A percentile compares a stretch with the other conserved stretches of the same genome.
phyloP scores from a whole-genome alignment of 2,888 invertebrate genomes.

The Stenodema calcarata region DNA sequence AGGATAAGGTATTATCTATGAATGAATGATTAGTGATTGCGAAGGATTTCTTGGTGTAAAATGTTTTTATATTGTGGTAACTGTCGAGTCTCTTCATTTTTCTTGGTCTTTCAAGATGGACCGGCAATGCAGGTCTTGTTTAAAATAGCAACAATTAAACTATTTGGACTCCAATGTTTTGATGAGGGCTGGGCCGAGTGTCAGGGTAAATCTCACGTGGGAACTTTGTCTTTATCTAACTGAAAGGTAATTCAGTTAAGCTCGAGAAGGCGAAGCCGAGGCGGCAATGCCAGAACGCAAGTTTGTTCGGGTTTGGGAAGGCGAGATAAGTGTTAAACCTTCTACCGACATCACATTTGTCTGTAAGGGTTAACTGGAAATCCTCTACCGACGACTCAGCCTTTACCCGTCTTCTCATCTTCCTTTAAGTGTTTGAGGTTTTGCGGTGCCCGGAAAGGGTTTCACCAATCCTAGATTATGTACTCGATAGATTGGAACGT shows the following conservation, averaged over 20 bases:
- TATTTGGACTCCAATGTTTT: background rate
- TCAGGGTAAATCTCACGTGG: background rate
- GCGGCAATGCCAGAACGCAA: background rate
- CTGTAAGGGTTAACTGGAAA: background rate
- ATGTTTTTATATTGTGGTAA: no score
- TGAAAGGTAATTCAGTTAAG: constrained; percentile 18
- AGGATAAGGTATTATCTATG: no score
- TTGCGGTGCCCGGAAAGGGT: background rate
- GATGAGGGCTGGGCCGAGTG: background rate
- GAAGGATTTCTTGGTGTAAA: no score
- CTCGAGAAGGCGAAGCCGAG: background rate
- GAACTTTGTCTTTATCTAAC: constrained; percentile 23
- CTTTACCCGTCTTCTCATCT: background rate
- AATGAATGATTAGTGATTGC: no score
- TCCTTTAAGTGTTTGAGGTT: background rate
- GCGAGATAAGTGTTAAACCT: constrained; percentile 21
- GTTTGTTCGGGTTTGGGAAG: constrained; percentile 1
- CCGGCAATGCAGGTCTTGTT: no score
- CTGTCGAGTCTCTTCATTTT: no score
- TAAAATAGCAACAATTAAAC: background rate
- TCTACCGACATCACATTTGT: background rate
- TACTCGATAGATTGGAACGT: background rate
- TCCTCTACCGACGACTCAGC: background rate
- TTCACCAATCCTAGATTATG: background rate
- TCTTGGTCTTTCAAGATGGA: no score